Base-by-base conservation (phyloP, 2,888 invertebrate species). In the Eilema sororculum region DNA sequence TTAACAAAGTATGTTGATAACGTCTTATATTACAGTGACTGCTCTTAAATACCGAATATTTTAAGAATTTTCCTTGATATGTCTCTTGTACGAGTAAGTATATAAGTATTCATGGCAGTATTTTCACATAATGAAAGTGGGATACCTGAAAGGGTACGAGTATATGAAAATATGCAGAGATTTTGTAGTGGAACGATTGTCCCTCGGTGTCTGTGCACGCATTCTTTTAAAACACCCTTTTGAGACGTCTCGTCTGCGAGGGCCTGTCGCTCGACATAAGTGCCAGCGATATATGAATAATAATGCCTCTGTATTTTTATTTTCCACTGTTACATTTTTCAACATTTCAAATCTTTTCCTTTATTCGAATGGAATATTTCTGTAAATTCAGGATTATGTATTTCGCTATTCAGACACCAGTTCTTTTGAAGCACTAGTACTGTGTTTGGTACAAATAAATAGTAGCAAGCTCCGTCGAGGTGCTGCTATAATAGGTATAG, bases 211-310 rank as follows among this genome's bases (percentile, higher is more conserved):
- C 85, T 81, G 79, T 84, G 89, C 86, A 87, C 88, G 87, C 88
- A 89, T 90, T 91, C 90, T 91, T 88, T 87, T 87, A 88, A 88
- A 93, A 91, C 89, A 89, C 90, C 91, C 91, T 90, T 91, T 93
- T 89, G 91, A 92, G 92, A 92, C 88, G 90, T 91, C 89, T 91
- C 87, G 84, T 81, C 86, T 88, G 87, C 81, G 84, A 85, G 88
- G 85, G 89, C 85, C 74, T 84, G 72, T 76, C 74, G 70, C 83
- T 80, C 78, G 70, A 78, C 80, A 77, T 80, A 86, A 86, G 85
- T 84, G 81, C 82, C 79, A 77, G 77, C 80, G 78, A 83, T 84
- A 84, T 81, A 84, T 82, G 86, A 76, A 78, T 83, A 85, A 72
- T 81, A 74, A 71, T 72, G 72, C 67, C 66, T 72, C 57, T 63